Evolutionary conservation across 2,113 vertebrate genomes (phyloP).

Genomic region (Eptesicus fuscus): DNA sequence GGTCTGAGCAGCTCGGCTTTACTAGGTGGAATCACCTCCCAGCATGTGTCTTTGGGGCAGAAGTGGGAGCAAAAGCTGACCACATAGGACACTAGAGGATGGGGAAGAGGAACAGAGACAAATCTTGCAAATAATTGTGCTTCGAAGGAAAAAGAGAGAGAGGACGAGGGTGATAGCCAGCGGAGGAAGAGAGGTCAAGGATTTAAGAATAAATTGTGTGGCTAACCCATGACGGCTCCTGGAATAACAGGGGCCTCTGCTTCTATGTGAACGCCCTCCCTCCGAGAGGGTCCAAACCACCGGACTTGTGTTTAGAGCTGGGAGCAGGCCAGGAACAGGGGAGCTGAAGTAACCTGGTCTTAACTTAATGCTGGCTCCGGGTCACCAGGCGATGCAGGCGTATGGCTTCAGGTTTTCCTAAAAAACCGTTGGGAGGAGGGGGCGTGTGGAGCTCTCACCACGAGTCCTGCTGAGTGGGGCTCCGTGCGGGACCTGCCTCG

Average conservation of each 20-base stretch:
- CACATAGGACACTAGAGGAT: not conserved
- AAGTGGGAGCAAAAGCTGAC: not conserved
- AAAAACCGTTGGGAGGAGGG: accelerated
- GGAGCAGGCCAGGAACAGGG: not conserved
- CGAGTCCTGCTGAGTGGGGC: not conserved
- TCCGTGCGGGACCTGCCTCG: not conserved
- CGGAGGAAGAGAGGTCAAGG: not conserved
- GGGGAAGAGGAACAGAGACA: not conserved
- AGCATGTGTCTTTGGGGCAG: not conserved
- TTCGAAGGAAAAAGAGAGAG: not conserved
- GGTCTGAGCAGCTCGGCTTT: not conserved
- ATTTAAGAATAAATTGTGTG: not conserved
- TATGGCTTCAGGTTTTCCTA: not conserved
- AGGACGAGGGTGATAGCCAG: not conserved
- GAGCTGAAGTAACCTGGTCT: not conserved
- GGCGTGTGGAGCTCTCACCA: accelerated
- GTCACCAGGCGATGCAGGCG: not conserved
- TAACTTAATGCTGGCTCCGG: not conserved
- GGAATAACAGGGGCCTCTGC: not conserved
- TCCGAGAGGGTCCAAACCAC: not conserved
- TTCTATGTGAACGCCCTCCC: not conserved
- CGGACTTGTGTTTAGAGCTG: not conserved
- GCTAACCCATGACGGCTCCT: not conserved
- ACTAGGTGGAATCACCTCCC: no score
- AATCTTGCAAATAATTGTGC: not conserved